Evolutionary conservation across 2,113 vertebrate species (phyloP), one percentile per base, ranked within the genome.

Genomic region (Python bivittatus): DNA sequence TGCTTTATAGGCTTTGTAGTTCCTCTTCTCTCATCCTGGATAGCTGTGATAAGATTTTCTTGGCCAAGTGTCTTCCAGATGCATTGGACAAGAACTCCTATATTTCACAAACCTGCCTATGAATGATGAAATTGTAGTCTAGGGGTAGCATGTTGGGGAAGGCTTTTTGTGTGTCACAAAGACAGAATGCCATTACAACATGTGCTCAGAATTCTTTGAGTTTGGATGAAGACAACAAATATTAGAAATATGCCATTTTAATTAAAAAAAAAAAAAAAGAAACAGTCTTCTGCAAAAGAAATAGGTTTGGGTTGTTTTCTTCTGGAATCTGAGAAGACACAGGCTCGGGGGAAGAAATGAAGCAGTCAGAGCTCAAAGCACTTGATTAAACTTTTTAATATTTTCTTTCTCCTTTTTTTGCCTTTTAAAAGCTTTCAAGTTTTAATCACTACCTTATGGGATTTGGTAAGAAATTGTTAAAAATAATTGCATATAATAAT

Each of bases 381-480:
- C n/a, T 94, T 96, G 90, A 27, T 53, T 95, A 95, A 97, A 95
- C 44, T 95, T 92, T 91, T 92, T 92, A 91, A 27, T 91, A 88
- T 93, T 89, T 95, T 95, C 58, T 90, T 93, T 93, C 93, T 48
- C 92, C 90, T 89, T 94, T 94, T 93, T 92, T 91, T 89, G n/a
- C 95, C 93, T 10, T 95, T 94, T 92, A 92, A 97, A 95, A 95
- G 17, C 86, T 97, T 97, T 97, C 92, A 96, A 96, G 85, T 96
- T 97, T 96, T 95, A 96, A 95, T 97, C 90, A 91, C 85, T 92
- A 93, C 72, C 92, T 96, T 95, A 93, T 94, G 94, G 91, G 48
- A 96, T 95, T 96, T 86, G 54, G 9, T 93, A 93, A 94, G 44
- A 97, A 96, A 96, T 86, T 94, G 58, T 92, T 93, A 91, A 91